phyloP scores from a whole-genome alignment of 2,888 invertebrate species.

The Cactoblastis cactorum region DNA sequence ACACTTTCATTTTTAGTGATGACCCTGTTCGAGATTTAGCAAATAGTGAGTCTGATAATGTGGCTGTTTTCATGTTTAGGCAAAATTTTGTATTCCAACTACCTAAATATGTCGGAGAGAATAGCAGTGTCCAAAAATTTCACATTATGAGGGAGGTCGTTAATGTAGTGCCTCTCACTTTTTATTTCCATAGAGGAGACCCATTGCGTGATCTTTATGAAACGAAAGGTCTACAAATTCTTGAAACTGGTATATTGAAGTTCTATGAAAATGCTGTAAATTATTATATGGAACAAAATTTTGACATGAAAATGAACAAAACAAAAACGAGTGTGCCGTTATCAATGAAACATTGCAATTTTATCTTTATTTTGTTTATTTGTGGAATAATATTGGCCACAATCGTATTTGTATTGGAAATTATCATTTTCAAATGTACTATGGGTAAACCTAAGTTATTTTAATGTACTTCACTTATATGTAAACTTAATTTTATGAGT shows the following conservation, averaged over 20 bases:
- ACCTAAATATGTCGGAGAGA: not conserved
- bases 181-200: constrained; percentile 7
- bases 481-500: too few species aligned
- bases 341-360: not conserved
- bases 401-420: not conserved
- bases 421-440: not conserved
- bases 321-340: not conserved
- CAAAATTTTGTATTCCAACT: not conserved
- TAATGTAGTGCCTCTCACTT: not conserved
- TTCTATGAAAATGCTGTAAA: not conserved
- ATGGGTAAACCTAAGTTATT: not conserved
- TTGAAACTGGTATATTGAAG: not conserved
- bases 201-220: not conserved
- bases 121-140: not conserved
- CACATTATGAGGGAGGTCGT: constrained; percentile 2
- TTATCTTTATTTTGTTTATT: not conserved
- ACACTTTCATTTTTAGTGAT: not conserved
- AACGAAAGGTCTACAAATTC: not conserved
- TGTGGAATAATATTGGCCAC: not conserved
- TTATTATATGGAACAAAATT: not conserved
- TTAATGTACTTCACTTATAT: too few species aligned
- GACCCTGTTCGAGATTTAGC: not conserved
- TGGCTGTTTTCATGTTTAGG: constrained; percentile 1
- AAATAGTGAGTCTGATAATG: not conserved
- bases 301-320: not conserved